These are phyloP conservation scores for Cecidostiba fungosa DNA, from an alignment of 2,888 invertebrate species.

Conservation along the genomic window DNA sequence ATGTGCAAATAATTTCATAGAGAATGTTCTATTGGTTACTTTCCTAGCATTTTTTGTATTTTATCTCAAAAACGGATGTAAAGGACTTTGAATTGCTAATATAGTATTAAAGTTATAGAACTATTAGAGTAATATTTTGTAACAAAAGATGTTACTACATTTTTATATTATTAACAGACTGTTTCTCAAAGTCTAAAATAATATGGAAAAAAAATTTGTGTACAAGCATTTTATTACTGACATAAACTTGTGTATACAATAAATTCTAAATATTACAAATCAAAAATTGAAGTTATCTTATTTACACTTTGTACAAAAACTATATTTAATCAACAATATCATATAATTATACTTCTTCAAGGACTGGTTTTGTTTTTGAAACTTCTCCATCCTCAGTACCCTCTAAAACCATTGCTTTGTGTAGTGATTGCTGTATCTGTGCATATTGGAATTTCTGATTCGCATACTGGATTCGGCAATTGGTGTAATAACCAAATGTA, in stretches of 20 bases:
- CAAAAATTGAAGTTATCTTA: slow-evolving; percentile 29
- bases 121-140: background rate
- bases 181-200: background rate
- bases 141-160: background rate
- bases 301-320: slow-evolving; percentile 60
- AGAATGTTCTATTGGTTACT: background rate
- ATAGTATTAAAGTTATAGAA: slow-evolving; percentile 4
- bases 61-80: background rate
- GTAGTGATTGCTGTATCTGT: background rate
- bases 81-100: background rate
- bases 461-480: slow-evolving; percentile 49
- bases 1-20: background rate
- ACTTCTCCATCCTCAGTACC: slow-evolving; percentile 14
- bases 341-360: slow-evolving; percentile 30
- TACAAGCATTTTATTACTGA: background rate
- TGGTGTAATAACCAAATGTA: slow-evolving; percentile 54
- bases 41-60: background rate
- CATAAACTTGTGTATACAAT: slow-evolving; percentile 5
- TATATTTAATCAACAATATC: background rate
- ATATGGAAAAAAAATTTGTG: background rate
- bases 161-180: background rate
- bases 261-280: slow-evolving; percentile 5
- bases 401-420: slow-evolving; percentile 9
- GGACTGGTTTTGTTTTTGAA: background rate
- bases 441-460: background rate